A percentile compares a stretch with the other conserved stretches of the same genome.
Evolutionary conservation across 1,140 invertebrate genomes (phyloP).

Genomic region (Megathymus violae): DNA sequence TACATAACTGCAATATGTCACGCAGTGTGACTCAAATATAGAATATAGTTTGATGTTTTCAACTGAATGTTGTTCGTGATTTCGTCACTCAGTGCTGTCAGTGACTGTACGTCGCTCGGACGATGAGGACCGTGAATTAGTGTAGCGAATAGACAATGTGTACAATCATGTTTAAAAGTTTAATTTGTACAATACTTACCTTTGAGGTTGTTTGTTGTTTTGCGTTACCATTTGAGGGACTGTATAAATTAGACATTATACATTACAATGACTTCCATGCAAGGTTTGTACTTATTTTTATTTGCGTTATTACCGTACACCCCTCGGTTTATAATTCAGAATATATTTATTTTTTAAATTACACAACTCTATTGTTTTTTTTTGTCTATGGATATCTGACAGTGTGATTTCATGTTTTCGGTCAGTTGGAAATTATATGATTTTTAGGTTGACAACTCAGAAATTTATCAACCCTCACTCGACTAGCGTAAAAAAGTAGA

Average conservation of each 20-base stretch:
- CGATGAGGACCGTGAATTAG: constrained; percentile 19
- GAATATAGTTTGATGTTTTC: constrained; percentile 1
- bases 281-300: constrained; percentile 50
- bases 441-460: no score
- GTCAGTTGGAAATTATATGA: no score
- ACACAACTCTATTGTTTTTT: no score
- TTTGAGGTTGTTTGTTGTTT: constrained; percentile 23
- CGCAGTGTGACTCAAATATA: constrained; percentile 7
- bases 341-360: no score
- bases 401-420: no score
- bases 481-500: no score
- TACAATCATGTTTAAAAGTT: constrained; percentile 32
- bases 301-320: no score
- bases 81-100: constrained; percentile 26
- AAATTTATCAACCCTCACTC: no score
- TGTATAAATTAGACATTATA: constrained; percentile 48
- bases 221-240: constrained; percentile 41
- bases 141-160: constrained; percentile 18
- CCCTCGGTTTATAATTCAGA: no score
- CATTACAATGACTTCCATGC: constrained; percentile 62
- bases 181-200: constrained; percentile 1
- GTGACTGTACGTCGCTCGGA: constrained; percentile 29
- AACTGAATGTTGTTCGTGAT: constrained; percentile 2
- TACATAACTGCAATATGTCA: not conserved
- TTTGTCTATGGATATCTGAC: no score